A percentile compares a stretch with the other conserved stretches of the same genome.
Evolutionary conservation across 2,888 invertebrate species (phyloP).

Genomic region (Parnassius smintheus): DNA sequence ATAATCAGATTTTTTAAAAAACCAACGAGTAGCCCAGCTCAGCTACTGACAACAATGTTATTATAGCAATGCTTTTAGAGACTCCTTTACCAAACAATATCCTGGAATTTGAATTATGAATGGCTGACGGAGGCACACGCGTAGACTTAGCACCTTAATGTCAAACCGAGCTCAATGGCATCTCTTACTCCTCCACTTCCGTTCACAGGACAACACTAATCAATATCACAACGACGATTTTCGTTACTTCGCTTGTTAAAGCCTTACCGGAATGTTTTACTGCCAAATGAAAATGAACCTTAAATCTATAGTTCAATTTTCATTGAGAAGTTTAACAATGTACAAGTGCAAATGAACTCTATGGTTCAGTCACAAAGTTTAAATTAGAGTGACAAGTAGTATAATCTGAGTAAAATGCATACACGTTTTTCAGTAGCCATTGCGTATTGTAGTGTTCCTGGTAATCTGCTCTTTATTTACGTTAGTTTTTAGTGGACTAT

Average conservation of each 20-base stretch:
- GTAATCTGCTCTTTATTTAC: slow-evolving; percentile 51
- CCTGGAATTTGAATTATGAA: slow-evolving; percentile 35
- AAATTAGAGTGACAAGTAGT: background rate
- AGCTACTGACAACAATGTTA: slow-evolving; percentile 16
- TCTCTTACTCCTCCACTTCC: slow-evolving; percentile 52
- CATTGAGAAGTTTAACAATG: slow-evolving; percentile 3
- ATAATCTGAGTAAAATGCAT: background rate
- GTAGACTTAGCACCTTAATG: slow-evolving; percentile 55
- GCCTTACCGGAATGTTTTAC: slow-evolving; percentile 37
- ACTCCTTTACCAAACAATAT: slow-evolving; percentile 35
- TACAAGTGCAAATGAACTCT: background rate
- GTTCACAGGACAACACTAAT: slow-evolving; percentile 58
- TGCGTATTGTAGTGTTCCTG: slow-evolving; percentile 44
- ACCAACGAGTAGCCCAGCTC: slow-evolving; percentile 31
- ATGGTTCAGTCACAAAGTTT: background rate
- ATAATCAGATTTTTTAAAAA: slow-evolving; percentile 2
- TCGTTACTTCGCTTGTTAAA: slow-evolving; percentile 43
- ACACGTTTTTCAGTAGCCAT: slow-evolving; percentile 29
- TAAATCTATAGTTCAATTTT: slow-evolving; percentile 3
- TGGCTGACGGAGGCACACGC: slow-evolving; percentile 43
- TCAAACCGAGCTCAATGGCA: slow-evolving; percentile 32
- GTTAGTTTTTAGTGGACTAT: slow-evolving; percentile 40
- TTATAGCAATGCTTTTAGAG: slow-evolving; percentile 24
- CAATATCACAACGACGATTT: slow-evolving; percentile 55
- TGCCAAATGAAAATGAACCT: slow-evolving; percentile 11